These are phyloP conservation scores for Venusia cambrica DNA, from an alignment of 2,888 invertebrate genomes.

Conservation along the genomic window DNA sequence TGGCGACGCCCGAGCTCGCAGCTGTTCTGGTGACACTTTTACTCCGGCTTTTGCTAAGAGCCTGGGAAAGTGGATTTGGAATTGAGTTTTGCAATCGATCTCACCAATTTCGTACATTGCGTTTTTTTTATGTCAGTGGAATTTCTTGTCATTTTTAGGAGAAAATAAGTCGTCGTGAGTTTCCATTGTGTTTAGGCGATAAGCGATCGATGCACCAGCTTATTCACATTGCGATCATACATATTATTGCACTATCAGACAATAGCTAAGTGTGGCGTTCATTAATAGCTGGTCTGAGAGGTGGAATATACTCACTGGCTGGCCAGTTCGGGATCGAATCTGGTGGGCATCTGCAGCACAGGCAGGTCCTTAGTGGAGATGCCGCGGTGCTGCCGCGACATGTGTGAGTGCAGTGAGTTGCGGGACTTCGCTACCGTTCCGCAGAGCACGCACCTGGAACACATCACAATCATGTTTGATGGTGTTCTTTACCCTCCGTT, in stretches of 20 bases:
- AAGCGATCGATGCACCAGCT: too few relatives aligned
- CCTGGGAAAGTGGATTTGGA: conserved; percentile 54
- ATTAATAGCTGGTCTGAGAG: too few relatives aligned
- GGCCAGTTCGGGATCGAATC: conserved; percentile 94
- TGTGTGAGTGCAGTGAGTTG: conserved; percentile 95
- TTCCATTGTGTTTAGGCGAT: too few relatives aligned
- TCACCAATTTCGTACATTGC: too few relatives aligned
- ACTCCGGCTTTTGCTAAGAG: conserved; percentile 93
- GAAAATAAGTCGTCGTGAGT: too few relatives aligned
- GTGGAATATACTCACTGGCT: conserved; percentile 82
- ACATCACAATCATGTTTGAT: neutral
- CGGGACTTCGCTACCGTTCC: conserved; percentile 96
- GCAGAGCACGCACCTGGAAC: conserved; percentile 89
- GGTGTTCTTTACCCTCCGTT: too few relatives aligned
- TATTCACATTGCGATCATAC: too few relatives aligned
- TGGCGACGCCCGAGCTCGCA: conserved; percentile 91
- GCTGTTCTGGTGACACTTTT: conserved; percentile 91
- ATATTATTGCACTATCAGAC: too few relatives aligned
- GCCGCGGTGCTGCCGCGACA: conserved; percentile 95
- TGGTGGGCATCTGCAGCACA: conserved; percentile 94
- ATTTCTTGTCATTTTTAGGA: too few relatives aligned
- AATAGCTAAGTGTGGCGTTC: too few relatives aligned
- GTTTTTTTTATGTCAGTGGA: too few relatives aligned
- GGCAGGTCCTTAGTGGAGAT: conserved; percentile 96
- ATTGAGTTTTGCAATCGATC: too few relatives aligned